These are phyloP conservation scores for Dione vanillae DNA, from an alignment of 2,888 invertebrate genomes.

Conservation along the genomic window DNA sequence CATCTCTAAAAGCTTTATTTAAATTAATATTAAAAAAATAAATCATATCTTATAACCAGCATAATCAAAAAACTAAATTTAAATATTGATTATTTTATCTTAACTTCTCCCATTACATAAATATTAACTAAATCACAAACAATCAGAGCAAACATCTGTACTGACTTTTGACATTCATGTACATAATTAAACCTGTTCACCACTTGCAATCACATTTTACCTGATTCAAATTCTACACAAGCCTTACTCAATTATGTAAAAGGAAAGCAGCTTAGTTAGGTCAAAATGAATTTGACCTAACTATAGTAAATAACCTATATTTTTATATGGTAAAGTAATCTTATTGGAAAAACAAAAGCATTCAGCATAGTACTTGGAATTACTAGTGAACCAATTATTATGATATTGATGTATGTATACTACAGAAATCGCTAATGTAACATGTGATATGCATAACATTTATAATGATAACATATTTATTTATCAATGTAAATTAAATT, in stretches of 20 bases:
- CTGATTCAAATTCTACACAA: not conserved
- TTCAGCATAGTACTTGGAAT: no score
- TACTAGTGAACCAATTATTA: no score
- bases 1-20: no score
- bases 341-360: not conserved
- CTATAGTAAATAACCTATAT: not conserved
- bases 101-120: not conserved
- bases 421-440: no score
- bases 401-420: no score
- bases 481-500: no score
- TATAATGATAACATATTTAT: no score
- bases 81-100: not conserved
- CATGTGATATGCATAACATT: no score
- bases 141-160: not conserved
- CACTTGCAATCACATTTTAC: not conserved
- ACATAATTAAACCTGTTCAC: not conserved
- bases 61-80: not conserved
- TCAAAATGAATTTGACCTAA: not conserved
- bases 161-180: not conserved
- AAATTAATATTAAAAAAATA: no score
- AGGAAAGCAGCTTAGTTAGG: not conserved
- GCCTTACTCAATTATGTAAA: slow-evolving; percentile 12
- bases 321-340: not conserved
- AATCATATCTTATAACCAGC: not conserved
- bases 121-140: not conserved